Base-by-base conservation (phyloP, 2,113 vertebrate species). In the Thalassoma bifasciatum region DNA sequence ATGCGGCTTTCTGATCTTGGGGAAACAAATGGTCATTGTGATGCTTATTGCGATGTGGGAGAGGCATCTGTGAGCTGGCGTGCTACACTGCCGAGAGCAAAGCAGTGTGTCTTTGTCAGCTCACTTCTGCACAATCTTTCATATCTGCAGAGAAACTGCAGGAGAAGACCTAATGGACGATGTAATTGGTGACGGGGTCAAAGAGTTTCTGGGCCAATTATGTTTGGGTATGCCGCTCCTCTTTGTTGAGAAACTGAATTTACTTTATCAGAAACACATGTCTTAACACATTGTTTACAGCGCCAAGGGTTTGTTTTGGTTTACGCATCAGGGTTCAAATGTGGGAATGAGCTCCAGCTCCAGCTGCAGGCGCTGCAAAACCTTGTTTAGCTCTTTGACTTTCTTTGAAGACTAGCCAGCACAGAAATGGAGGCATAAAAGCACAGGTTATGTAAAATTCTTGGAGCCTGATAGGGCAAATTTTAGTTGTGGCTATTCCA, bases 1-100 rank as follows among this genome's bases (percentile, higher is more conserved):
- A 51, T 57, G 49, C 38, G 42, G 54, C 54, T 42, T 30, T 73
- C 66, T 75, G 65, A 80, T 78, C 38, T 71, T 7, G 58, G 46
- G n/a, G 65, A 82, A n/a, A 89, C 90, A 91, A 88, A 79, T 24
- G 65, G 38, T 66, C 73, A 77, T 88, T 90, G 82, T 89, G 21
- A 66, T 62, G 66, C 30, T 19, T 60, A 69, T 62, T 81, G 64
- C 79, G 24, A 75, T 87, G 90, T 88, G 84, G 90, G 88, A 87
- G 89, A 36, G 79, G 89, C 84, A 85, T 91, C 78, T 58, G 64
- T 74, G 52, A 78, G 75, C 82, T 38, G 75, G 77, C 82, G 72
- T 71, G 77, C 71, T 60, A 26, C 38, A 64, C 22, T 13, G 21
- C 77, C 71, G 66, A 54, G 81, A 59, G 50, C 52, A 61, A 61